These are phyloP conservation scores for Pseudococcus longispinus DNA, from an alignment of 2,888 invertebrate species.

Conservation along the genomic window DNA sequence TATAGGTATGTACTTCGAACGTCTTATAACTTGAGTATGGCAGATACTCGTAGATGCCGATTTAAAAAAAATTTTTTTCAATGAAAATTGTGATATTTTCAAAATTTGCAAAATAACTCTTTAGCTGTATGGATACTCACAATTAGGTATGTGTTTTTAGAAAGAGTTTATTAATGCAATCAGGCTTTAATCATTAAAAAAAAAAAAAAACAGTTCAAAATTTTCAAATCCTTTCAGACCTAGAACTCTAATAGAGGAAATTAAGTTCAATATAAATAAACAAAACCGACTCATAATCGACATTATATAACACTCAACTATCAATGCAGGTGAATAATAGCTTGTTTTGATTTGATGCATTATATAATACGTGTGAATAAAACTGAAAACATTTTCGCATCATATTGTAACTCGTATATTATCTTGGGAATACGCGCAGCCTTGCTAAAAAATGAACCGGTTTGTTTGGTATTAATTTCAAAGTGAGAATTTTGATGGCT, in stretches of 20 bases:
- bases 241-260: not conserved
- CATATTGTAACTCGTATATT: not conserved
- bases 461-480: conserved; percentile 37
- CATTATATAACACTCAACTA: not conserved
- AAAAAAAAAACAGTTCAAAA: too few species aligned
- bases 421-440: not conserved
- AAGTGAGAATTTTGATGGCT: conserved; percentile 23
- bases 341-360: conserved; percentile 23
- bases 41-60: too few species aligned
- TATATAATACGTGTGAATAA: conserved; percentile 26
- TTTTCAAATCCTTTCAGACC: too few species aligned
- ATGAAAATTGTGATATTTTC: too few species aligned
- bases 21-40: too few species aligned
- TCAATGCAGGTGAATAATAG: conserved; percentile 33
- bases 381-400: conserved; percentile 31
- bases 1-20: too few species aligned
- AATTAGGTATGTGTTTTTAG: too few species aligned
- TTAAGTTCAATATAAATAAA: not conserved
- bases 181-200: too few species aligned
- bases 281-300: not conserved
- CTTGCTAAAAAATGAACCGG: conserved; percentile 38
- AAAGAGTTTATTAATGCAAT: too few species aligned
- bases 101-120: too few species aligned
- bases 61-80: too few species aligned
- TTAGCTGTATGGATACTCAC: too few species aligned